Percentiles rank a stretch among this genome's conserved stretches.
Evolutionary conservation across 2,888 invertebrate genomes (phyloP).

Genomic region (Schrankia costaestrigalis): DNA sequence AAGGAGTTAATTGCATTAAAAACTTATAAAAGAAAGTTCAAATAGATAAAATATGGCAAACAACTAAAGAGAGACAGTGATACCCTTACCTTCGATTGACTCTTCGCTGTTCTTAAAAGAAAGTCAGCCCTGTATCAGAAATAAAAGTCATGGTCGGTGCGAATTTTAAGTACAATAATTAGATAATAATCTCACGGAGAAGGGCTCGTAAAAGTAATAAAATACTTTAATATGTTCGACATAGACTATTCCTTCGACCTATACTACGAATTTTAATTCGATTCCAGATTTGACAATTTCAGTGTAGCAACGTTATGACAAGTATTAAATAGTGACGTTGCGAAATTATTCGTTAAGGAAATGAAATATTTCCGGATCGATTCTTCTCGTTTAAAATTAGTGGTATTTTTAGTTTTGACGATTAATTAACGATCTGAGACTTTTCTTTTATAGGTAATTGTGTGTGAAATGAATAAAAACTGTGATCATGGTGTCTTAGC

Average conservation of each 20-base stretch:
- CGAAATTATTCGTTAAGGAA: too few relatives aligned
- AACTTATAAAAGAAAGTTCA: constrained; percentile 54
- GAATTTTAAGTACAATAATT: constrained; percentile 33
- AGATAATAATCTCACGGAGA: constrained; percentile 37
- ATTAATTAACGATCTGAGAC: too few relatives aligned
- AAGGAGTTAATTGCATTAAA: constrained; percentile 33
- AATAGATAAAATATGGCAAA: constrained; percentile 76
- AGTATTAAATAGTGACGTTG: too few relatives aligned
- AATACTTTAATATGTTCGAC: constrained; percentile 49
- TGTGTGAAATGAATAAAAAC: too few relatives aligned
- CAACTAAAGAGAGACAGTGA: constrained; percentile 47
- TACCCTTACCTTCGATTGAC: constrained; percentile 60
- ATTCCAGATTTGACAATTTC: too few relatives aligned
- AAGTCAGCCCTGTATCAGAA: constrained; percentile 37
- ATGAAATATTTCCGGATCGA: too few relatives aligned
- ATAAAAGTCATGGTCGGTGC: constrained; percentile 46
- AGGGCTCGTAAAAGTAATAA: constrained; percentile 36
- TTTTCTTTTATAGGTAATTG: too few relatives aligned
- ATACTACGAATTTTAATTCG: too few relatives aligned
- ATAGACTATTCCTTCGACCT: constrained; percentile 67
- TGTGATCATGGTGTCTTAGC: too few relatives aligned
- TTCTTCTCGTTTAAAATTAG: too few relatives aligned
- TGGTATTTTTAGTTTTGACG: too few relatives aligned
- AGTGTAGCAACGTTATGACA: too few relatives aligned
- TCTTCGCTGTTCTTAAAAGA: constrained; percentile 47